Evolutionary conservation across 2,797 vertebrate species (phyloP).

Genomic region (Acanthurus lineatus): DNA sequence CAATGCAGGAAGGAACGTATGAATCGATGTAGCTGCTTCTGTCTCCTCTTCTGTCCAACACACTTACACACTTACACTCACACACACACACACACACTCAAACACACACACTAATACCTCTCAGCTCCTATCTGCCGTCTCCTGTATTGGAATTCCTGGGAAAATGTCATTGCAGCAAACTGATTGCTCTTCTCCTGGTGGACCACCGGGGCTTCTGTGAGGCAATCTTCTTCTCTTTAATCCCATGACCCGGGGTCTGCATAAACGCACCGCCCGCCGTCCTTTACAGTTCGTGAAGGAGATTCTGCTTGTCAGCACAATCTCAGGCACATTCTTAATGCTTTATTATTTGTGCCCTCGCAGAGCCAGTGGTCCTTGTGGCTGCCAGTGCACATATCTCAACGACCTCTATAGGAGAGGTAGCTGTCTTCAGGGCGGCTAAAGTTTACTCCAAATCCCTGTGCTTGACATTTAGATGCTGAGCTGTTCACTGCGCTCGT

Average conservation of each 20-base stretch:
- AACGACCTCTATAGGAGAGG: conserved; percentile 47
- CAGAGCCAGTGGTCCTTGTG: conserved; percentile 23
- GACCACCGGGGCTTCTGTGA: conserved; percentile 40
- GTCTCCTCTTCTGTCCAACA: background rate
- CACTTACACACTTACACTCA: background rate
- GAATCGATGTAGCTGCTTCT: background rate
- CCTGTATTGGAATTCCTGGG: conserved; percentile 42
- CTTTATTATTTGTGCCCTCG: conserved; percentile 59
- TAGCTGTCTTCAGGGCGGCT: conserved; percentile 26
- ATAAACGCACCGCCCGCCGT: conserved; percentile 37
- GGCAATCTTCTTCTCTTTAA: conserved; percentile 61
- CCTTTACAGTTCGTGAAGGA: conserved; percentile 67
- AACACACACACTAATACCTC: background rate
- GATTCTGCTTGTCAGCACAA: conserved; percentile 69
- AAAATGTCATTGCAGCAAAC: conserved; percentile 50
- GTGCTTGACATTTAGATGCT: conserved; percentile 24
- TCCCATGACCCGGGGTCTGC: conserved; percentile 56
- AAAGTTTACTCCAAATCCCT: background rate
- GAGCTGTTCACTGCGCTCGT: conserved; percentile 7
- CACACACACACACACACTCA: too few species aligned
- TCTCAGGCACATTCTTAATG: conserved; percentile 61
- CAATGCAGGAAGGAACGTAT: background rate
- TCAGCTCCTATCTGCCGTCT: background rate
- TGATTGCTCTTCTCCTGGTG: conserved; percentile 53
- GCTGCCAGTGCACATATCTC: conserved; percentile 29